phyloP scores from a whole-genome alignment of 2,113 vertebrate species.

The Dasyprocta punctata region DNA sequence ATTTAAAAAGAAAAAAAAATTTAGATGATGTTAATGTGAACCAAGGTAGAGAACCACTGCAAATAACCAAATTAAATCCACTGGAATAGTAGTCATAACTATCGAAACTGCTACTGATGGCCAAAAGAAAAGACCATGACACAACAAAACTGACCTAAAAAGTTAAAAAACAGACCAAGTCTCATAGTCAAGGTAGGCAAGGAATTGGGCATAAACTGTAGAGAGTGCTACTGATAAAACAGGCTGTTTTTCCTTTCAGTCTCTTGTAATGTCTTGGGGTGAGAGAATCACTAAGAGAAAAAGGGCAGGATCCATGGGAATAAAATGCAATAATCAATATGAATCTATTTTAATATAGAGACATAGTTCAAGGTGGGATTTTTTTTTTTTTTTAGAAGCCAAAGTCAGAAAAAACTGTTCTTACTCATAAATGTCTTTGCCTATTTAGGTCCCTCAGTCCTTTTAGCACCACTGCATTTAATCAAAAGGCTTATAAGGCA shows the following conservation, averaged over 20 bases:
- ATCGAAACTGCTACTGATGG: neutral
- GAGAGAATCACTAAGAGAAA: conserved; percentile 21
- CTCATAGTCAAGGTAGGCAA: neutral
- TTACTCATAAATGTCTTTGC: conserved; percentile 45
- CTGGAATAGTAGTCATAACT: neutral
- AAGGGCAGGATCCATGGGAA: neutral
- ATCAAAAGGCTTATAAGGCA: neutral
- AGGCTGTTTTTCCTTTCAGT: neutral
- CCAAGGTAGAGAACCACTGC: neutral
- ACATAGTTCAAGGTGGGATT: neutral
- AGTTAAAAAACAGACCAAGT: neutral
- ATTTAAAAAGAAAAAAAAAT: neutral
- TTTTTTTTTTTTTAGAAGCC: conserved; percentile 46
- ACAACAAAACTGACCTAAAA: conserved; percentile 28
- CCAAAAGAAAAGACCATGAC: neutral
- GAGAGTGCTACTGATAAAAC: neutral
- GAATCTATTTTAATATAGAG: neutral
- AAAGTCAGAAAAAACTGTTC: conserved; percentile 31
- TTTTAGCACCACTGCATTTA: conserved; percentile 44
- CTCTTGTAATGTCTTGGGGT: neutral
- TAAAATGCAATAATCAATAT: neutral
- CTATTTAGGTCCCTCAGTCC: conserved; percentile 20
- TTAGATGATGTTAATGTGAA: conserved; percentile 12
- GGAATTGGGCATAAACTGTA: neutral
- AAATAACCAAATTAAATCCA: conserved; percentile 43